Conservation (phyloP, 2,888 invertebrate species). For the Mimachlamys varia region DNA sequence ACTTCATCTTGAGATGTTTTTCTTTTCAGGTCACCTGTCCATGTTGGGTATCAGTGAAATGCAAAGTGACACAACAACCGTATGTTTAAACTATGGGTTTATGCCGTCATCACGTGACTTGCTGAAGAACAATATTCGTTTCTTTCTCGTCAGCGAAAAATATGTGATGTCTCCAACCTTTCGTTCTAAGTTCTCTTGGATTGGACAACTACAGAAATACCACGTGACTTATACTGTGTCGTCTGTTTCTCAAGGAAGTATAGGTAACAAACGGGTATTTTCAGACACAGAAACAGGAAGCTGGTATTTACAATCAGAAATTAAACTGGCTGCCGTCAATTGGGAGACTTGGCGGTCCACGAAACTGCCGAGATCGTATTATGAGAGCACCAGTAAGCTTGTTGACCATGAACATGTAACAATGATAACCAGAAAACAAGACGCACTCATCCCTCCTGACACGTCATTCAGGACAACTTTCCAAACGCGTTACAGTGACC, state of each 20-base stretch:
- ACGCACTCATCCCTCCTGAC: background rate
- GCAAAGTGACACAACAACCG: background rate
- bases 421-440: too few relatives aligned
- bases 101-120: background rate
- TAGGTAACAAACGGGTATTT: background rate
- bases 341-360: background rate
- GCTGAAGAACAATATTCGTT: background rate
- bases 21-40: background rate
- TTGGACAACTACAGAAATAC: background rate
- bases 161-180: background rate
- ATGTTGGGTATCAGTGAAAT: background rate
- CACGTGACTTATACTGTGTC: background rate
- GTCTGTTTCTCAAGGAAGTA: background rate
- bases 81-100: background rate
- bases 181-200: background rate
- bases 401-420: background rate
- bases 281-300: background rate
- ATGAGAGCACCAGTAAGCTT: background rate
- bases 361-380: background rate
- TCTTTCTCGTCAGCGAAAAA: background rate
- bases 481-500: conserved; percentile 36
- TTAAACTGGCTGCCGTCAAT: background rate
- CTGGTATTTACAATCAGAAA: background rate
- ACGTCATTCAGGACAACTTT: background rate
- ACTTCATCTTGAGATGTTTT: background rate